Base-by-base conservation (phyloP, 1,140 invertebrate species). In the Coptotermes formosanus region DNA sequence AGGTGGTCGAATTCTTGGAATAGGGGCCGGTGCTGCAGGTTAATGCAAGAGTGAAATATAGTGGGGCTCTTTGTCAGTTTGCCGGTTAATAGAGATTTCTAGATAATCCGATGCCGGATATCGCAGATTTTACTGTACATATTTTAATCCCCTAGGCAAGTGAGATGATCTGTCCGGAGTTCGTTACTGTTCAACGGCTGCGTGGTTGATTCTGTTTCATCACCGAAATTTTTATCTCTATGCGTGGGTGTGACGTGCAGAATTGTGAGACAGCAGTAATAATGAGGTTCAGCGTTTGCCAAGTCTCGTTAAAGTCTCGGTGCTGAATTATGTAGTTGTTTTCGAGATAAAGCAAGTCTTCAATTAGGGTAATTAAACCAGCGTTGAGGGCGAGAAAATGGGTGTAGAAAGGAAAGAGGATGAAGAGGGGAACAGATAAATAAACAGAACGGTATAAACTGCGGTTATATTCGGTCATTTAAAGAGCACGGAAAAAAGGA, bases 321-420 rank as follows among this genome's bases (percentile, higher is more conserved):
- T 64, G 19, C 59, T 64, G 59, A 64, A 64, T 64, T 64, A 64
- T 64, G 59, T n/a, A 8, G 59, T 19, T 23, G 59, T 64, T 64
- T 64, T n/a, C 59, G 21, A 23, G 59, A 64, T 64, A 64, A 64
- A 64, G 59, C 16, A 64, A 64, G 59, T 64, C 59, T 64, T 64
- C 59, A 64, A 64, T 64, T 64, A 64, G 59, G 59, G 25, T 64
- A 64, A 64, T 64, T 64, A 64, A 64, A 64, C 59, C 59, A n/a
- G 59, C 25, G 19, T 59, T 21, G 25, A n/a, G 59, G 59, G 59
- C 59, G 59, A 64, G 59, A 64, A n/a, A 64, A 64, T 64, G 59
- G 25, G 59, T 64, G 59, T 64, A 64, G 59, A 64, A 64, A 19
- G 19, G 59, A 64, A 23, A n/a, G 59, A n/a, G 25, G 25, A 64